phyloP scores from a whole-genome alignment of 2,797 vertebrate species.

The Chlorospingus flavigularis region DNA sequence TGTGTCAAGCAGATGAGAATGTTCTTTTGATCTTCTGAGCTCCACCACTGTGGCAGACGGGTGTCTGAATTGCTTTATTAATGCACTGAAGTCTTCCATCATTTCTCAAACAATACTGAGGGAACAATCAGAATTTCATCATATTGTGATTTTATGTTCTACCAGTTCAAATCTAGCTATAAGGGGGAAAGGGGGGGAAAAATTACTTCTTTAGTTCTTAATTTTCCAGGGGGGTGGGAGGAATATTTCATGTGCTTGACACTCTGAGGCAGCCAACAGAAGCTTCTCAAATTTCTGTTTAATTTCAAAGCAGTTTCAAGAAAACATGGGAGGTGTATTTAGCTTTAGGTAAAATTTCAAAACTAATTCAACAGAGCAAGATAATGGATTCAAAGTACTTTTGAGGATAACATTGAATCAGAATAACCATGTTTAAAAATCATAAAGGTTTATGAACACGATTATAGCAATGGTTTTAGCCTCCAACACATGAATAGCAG shows the following conservation, averaged over 20 bases:
- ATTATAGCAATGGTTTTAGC: not conserved
- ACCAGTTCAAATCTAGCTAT: not conserved
- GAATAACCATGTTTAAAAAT: not conserved
- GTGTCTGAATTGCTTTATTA: not conserved
- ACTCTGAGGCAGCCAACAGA: not conserved
- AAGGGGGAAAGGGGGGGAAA: not conserved
- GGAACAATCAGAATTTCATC: not conserved
- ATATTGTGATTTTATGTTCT: not conserved
- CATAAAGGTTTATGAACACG: not conserved
- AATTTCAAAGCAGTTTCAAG: not conserved
- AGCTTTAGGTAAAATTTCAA: not conserved
- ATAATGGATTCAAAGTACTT: not conserved
- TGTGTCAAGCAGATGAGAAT: slow-evolving; percentile 14
- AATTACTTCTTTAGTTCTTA: not conserved
- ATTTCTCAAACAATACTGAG: not conserved
- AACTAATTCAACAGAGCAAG: not conserved
- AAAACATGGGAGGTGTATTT: not conserved
- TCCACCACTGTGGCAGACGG: not conserved
- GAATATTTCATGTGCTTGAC: not conserved
- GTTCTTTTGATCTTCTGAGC: slow-evolving; percentile 17
- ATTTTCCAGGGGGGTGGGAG: not conserved
- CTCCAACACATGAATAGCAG: not conserved
- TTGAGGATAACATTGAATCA: not conserved
- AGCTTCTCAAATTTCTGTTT: not conserved
- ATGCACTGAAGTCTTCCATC: not conserved